Evolutionary conservation across 2,113 vertebrate genomes (phyloP), one percentile per base, ranked within the genome.

Genomic region (Empidonax alnorum): DNA sequence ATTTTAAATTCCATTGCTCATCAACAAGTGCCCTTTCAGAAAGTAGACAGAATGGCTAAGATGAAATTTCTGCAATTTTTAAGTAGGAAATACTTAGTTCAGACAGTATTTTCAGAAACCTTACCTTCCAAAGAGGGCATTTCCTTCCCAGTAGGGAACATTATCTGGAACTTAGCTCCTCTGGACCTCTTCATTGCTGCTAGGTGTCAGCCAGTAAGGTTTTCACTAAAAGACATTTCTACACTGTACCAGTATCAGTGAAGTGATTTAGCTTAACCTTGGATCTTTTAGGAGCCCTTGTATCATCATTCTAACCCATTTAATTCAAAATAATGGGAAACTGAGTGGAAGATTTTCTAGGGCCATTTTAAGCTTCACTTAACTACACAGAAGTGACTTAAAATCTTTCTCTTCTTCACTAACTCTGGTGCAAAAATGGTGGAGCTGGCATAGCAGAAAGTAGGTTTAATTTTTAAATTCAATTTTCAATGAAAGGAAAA

Each of bases 41-140:
- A 93, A 42, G 25, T 17, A 91, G 86, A 49, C 17, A 74, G 68
- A 86, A 79, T 9, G 42, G 18, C 67, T 90, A 46, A 50, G 79
- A 79, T 62, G 50, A 91, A 75, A 7, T 59, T 83, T 77, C 72
- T 84, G 67, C 56, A 44, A 59, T 63, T 90, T 93, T 90, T 35
- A 67, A 59, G 47, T 42, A 56, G 67, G 88, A 93, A 94, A 84
- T 20, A 65, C 53, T 86, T 80, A 77, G 90, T 81, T 94, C 94
- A 94, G 76, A 81, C 41, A 66, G 47, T 71, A 74, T 56, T 79
- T 94, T 90, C 93, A 88, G 85, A 94, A 93, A 47, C 23, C 22
- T 91, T 21, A 12, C 71, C 31, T 84, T 93, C 78, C 62, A 89
- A 87, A 91, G 75, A 61, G 66, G 85, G 88, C 33, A 39, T 58